Evolutionary conservation across 1,140 invertebrate species (phyloP).

Genomic region (Ceratosolen solmsi): DNA sequence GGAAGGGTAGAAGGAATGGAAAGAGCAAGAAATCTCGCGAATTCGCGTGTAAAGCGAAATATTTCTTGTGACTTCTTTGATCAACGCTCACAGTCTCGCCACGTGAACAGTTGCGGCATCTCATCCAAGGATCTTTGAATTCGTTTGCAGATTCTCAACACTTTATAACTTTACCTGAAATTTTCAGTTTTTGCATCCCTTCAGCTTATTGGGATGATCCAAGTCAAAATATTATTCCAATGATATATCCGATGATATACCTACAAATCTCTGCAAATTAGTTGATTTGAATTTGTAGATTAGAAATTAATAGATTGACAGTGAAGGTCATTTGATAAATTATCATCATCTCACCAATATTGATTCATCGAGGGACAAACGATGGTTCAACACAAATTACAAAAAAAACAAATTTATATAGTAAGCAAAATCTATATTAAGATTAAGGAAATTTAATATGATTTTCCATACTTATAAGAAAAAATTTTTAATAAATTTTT

Average conservation of each 20-base stretch:
- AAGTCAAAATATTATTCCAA: conserved; percentile 31
- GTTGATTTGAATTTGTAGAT: too few relatives aligned
- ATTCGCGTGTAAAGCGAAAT: conserved; percentile 54
- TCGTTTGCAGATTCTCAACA: conserved; percentile 28
- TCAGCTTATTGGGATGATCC: conserved; percentile 32
- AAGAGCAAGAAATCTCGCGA: conserved; percentile 45
- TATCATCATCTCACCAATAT: too few relatives aligned
- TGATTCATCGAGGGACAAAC: too few relatives aligned
- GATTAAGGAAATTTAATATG: too few relatives aligned
- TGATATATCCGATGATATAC: background rate
- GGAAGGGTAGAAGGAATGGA: background rate
- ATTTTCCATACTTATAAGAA: too few relatives aligned
- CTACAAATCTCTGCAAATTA: too few relatives aligned
- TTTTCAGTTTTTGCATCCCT: conserved; percentile 24
- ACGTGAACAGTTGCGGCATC: conserved; percentile 25
- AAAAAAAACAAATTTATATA: too few relatives aligned
- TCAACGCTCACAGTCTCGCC: conserved; percentile 45
- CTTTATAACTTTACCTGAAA: conserved; percentile 38
- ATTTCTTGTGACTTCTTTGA: conserved; percentile 59
- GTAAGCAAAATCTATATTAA: too few relatives aligned
- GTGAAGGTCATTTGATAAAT: too few relatives aligned
- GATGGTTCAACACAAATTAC: too few relatives aligned
- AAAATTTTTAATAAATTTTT: too few relatives aligned
- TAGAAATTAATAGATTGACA: too few relatives aligned
- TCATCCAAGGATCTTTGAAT: conserved; percentile 37